Percentiles rank a stretch among this genome's conserved stretches.
phyloP scores from a whole-genome alignment of 1,140 invertebrate species.

The Atopsyche davidsoni region DNA sequence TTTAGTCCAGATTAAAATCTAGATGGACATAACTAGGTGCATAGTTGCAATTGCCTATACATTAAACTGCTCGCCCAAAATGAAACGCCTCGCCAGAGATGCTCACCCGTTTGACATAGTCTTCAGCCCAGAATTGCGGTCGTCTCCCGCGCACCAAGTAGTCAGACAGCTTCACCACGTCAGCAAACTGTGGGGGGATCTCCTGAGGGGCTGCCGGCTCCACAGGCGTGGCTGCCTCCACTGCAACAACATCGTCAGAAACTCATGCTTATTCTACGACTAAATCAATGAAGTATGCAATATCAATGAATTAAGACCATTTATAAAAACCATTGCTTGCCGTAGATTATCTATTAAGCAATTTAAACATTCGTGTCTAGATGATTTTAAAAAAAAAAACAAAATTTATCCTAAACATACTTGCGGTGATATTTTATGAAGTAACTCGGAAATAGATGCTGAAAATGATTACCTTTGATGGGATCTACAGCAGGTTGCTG shows the following conservation, averaged over 20 bases:
- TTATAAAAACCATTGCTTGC: no score
- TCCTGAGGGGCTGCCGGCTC: not conserved
- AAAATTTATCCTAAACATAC: no score
- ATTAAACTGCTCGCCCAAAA: no score
- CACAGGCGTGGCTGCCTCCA: not conserved
- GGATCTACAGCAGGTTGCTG: not conserved
- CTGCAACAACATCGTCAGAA: not conserved
- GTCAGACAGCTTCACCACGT: constrained; percentile 83
- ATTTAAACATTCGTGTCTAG: no score
- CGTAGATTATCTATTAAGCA: not conserved
- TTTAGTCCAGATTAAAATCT: not conserved
- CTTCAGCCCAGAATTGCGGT: constrained; percentile 87
- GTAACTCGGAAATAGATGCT: no score
- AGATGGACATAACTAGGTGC: not conserved
- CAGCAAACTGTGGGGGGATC: constrained; percentile 53
- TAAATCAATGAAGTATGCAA: no score
- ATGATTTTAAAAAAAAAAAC: no score
- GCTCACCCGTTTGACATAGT: constrained; percentile 42
- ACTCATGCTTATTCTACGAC: not conserved
- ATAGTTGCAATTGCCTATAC: not conserved
- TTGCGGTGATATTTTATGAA: no score
- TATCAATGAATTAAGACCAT: no score
- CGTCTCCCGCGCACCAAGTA: constrained; percentile 77
- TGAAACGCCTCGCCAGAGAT: no score
- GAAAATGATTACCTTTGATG: no score